Base-by-base conservation (phyloP, 2,888 invertebrate genomes). In the Pollenia labialis region DNA sequence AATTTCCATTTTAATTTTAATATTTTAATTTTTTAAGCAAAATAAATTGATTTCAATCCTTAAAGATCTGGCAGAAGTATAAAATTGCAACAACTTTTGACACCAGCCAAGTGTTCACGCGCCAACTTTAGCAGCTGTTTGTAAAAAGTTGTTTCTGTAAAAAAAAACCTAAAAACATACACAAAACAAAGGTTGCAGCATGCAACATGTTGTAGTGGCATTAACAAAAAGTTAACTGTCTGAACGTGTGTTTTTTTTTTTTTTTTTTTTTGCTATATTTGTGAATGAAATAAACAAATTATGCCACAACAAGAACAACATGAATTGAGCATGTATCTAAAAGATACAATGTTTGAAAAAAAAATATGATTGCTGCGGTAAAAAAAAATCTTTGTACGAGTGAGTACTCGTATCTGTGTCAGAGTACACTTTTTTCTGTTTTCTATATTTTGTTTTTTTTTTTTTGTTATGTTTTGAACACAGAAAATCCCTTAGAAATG, bases 101-200 rank as follows among this genome's bases (percentile, higher is more conserved):
- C 42, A 81, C 71, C 56, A 9, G 56, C 86, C 86, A 87, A 87
- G 81, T 84, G 86, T 86, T 83, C 86, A 84, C 86, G 83, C 86
- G 86, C 86, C 87, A 87, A 87, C 81, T 83, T 87, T 52, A 87
- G 84, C 87, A 87, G 87, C 87, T 87, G 87, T 81, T 85, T 60
- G 40, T 16, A 46, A 84, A 79, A 77, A 10, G 14, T 83, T 77
- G 64, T 85, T 69, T 16, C 23, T 52, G 54, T 60, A 71, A 10
- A 54, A 58, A 56, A 23, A 60, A 1, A 72, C 6, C 40, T 8
- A 64, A 46, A 64, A 46, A 74, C n/a, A 76, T 14, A 16, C 8
- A 69, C 9, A 66, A 40, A 64, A 62, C 32, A 76, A 84, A 58
- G n/a, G 11, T 50, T 82, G 83, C 83, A 52, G 80, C 87, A 84